These are phyloP conservation scores for Pterocles orientalis DNA, from an alignment of 2,113 vertebrate genomes.

Conservation along the genomic window DNA sequence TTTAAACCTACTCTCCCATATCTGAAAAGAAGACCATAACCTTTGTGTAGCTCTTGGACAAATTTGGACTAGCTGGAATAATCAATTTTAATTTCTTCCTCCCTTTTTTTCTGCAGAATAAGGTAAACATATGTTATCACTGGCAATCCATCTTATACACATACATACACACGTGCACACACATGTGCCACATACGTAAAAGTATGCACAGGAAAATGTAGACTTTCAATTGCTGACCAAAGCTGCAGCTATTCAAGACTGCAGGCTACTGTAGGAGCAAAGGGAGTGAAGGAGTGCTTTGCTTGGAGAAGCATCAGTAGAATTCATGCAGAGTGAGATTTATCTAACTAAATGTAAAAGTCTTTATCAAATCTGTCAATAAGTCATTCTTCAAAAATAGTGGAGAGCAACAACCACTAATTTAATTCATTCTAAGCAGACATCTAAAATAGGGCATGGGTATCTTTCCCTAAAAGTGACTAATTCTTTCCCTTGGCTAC, in stretches of 20 bases:
- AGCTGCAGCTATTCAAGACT: neutral
- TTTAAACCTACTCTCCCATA: neutral
- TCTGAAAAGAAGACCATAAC: neutral
- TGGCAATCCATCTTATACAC: neutral
- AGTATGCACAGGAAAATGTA: neutral
- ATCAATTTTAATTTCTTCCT: neutral
- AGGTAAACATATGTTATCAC: neutral
- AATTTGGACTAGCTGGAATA: neutral
- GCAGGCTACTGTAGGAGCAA: neutral
- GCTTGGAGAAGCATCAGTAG: neutral
- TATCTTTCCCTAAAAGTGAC: neutral
- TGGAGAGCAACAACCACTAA: neutral
- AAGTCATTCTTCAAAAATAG: neutral
- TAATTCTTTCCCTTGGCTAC: neutral
- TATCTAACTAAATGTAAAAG: neutral
- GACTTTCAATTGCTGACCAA: neutral
- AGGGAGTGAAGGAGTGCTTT: neutral
- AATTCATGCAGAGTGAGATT: neutral
- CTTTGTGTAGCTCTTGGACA: neutral
- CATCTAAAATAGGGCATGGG: neutral
- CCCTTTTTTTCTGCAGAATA: neutral
- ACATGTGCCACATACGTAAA: neutral
- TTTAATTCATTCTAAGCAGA: neutral
- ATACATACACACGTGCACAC: too few species aligned
- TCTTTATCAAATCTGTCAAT: neutral